Conservation (phyloP, 2,113 vertebrate species). For the Merops nubicus region DNA sequence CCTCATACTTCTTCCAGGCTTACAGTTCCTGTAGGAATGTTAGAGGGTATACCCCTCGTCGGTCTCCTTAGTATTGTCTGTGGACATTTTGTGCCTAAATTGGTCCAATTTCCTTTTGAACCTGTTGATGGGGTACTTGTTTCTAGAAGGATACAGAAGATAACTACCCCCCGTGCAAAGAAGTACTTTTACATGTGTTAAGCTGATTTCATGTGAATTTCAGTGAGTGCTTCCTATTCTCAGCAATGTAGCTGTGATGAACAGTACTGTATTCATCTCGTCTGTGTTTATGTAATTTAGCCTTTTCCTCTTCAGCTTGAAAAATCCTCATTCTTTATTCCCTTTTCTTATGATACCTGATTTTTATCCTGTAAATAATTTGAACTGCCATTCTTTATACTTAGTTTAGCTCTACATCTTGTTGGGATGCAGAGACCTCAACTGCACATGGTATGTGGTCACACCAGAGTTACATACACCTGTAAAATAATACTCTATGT, state of each 20-base stretch:
- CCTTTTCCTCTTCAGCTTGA: neutral
- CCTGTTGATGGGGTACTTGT: neutral
- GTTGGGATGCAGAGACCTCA: neutral
- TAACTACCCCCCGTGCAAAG: rapidly evolving
- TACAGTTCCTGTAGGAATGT: neutral
- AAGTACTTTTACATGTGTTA: rapidly evolving
- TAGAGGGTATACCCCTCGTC: neutral
- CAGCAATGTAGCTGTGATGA: neutral
- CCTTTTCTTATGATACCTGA: neutral
- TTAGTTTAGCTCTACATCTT: neutral
- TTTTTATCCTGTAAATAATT: neutral
- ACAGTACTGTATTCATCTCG: rapidly evolving
- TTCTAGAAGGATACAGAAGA: neutral
- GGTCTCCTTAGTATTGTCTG: neutral
- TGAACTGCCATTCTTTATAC: neutral
- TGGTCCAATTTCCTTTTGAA: neutral
- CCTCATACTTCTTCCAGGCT: neutral
- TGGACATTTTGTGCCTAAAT: neutral
- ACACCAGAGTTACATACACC: neutral
- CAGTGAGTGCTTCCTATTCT: neutral
- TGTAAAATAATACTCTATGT: neutral
- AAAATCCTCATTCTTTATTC: neutral
- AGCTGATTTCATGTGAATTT: neutral
- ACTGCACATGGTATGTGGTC: neutral
- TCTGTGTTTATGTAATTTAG: neutral